Evolutionary conservation across 2,113 vertebrate species (phyloP).

Genomic region (Verasper variegatus): DNA sequence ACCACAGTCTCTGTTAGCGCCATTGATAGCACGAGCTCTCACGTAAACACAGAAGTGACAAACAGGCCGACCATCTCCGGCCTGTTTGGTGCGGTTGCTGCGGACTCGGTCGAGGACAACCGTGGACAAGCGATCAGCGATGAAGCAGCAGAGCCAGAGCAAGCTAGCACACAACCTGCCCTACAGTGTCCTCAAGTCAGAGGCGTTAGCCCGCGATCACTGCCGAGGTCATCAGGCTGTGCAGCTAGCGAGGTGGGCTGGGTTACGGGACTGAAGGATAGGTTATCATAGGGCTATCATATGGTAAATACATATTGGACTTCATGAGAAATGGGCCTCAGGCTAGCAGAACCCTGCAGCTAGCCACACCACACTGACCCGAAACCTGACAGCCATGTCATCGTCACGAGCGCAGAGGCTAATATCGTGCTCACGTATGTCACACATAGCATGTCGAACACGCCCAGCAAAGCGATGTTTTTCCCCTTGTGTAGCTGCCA

Average conservation of each 20-base stretch:
- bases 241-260: background rate
- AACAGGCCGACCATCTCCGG: slow-evolving; percentile 27
- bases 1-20: background rate
- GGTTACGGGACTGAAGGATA: slow-evolving; percentile 13
- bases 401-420: background rate
- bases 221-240: slow-evolving; percentile 15
- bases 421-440: background rate
- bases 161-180: background rate
- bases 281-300: slow-evolving; percentile 1
- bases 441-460: background rate
- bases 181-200: background rate
- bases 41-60: background rate
- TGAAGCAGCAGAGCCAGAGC: slow-evolving; percentile 28
- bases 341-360: slow-evolving; percentile 29
- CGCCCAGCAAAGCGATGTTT: background rate
- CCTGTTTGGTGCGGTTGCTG: slow-evolving; percentile 15
- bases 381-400: slow-evolving; percentile 39
- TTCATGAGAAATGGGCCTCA: slow-evolving; percentile 54
- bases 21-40: background rate
- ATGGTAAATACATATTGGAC: slow-evolving; percentile 21
- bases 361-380: slow-evolving; percentile 2
- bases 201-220: slow-evolving; percentile 10
- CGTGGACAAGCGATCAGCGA: slow-evolving; percentile 7
- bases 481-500: background rate
- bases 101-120: slow-evolving; percentile 1